phyloP scores from a whole-genome alignment of 2,113 vertebrate genomes.

The Aphyosemion australe region DNA sequence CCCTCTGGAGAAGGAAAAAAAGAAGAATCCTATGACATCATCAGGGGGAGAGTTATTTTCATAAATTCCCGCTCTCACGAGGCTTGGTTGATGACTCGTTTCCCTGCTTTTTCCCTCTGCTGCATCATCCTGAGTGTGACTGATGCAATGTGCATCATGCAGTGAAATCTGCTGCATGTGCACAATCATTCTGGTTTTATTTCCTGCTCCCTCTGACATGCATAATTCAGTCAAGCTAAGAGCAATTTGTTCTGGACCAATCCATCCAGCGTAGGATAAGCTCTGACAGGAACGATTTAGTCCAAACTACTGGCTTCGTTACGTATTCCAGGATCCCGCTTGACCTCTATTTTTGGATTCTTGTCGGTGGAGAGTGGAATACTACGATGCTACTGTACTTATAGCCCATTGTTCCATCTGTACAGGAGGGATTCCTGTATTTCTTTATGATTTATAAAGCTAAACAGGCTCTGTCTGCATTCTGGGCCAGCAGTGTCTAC shows the following conservation, averaged over 20 bases:
- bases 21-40: constrained; percentile 55
- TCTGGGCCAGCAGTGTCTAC: not conserved
- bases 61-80: constrained; percentile 29
- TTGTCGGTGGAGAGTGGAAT: constrained; percentile 4
- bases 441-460: not conserved
- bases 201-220: constrained; percentile 14
- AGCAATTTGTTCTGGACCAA: constrained; percentile 32
- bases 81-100: constrained; percentile 32
- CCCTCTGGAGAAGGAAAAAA: constrained; percentile 9
- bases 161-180: constrained; percentile 5
- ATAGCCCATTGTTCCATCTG: not conserved
- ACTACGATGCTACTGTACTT: constrained; percentile 5
- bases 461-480: not conserved
- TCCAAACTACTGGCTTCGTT: constrained; percentile 9
- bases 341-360: constrained; percentile 2
- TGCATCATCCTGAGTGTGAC: constrained; percentile 1
- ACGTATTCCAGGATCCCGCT: not conserved
- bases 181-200: not conserved
- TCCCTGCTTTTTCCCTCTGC: not conserved
- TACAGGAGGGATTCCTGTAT: not conserved
- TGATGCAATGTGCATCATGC: not conserved
- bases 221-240: constrained; percentile 50
- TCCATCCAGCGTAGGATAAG: not conserved
- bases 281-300: not conserved
- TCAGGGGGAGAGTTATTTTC: constrained; percentile 64